Conservation (phyloP, 2,113 vertebrate genomes). For the Bubo bubo region DNA sequence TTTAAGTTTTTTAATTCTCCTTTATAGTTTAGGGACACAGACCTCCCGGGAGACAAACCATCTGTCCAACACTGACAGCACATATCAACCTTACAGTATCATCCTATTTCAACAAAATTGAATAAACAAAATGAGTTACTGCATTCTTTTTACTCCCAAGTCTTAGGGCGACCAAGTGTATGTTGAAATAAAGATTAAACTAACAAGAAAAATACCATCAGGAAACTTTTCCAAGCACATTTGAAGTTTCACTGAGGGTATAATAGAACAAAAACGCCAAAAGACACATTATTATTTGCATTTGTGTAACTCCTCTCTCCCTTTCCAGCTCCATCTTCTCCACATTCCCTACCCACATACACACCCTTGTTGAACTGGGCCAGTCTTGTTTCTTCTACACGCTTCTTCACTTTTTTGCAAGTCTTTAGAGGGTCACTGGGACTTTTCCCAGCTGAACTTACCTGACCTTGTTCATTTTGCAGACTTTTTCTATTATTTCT, state of each 20-base stretch:
- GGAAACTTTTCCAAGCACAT: neutral
- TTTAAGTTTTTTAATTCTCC: neutral
- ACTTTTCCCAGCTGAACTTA: neutral
- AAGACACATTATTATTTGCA: neutral
- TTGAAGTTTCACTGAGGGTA: neutral
- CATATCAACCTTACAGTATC: neutral
- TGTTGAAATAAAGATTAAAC: neutral
- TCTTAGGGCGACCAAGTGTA: neutral
- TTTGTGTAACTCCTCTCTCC: neutral
- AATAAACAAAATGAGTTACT: neutral
- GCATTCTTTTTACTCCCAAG: neutral
- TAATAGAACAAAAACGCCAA: neutral
- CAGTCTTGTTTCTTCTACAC: neutral
- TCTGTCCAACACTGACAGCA: neutral
- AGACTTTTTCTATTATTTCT: neutral
- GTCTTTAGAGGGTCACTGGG: neutral
- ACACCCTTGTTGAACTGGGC: neutral
- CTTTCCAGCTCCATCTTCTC: neutral
- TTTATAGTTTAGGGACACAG: neutral
- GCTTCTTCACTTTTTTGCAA: neutral
- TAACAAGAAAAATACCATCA: neutral
- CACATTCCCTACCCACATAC: neutral
- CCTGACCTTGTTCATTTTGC: neutral
- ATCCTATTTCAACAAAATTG: neutral
- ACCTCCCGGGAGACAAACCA: neutral